These are phyloP conservation scores for Poliocrania exsul DNA, from an alignment of 2,797 vertebrate species.

Conservation along the genomic window DNA sequence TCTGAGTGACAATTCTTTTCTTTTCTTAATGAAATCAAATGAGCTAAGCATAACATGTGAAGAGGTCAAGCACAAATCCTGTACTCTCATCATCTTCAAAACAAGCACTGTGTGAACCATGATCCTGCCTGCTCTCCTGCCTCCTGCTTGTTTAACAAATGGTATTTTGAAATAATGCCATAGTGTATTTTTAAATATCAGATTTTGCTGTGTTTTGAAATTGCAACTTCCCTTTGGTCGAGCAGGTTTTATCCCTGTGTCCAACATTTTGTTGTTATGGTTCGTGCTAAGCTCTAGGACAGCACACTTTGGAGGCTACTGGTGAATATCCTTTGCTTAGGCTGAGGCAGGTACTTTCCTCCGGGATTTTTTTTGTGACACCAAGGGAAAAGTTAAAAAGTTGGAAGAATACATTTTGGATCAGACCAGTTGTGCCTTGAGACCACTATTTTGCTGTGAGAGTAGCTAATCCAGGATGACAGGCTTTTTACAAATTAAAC, in stretches of 20 bases:
- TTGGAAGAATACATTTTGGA: neutral
- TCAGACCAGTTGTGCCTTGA: neutral
- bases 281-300: slow-evolving; percentile 1
- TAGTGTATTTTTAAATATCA: slow-evolving; percentile 61
- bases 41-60: slow-evolving; percentile 19
- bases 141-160: slow-evolving; percentile 29
- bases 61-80: slow-evolving; percentile 32
- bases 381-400: neutral
- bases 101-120: neutral
- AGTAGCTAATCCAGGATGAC: neutral
- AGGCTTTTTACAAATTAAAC: neutral
- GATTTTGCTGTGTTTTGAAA: slow-evolving; percentile 63
- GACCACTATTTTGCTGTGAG: neutral
- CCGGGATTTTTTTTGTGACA: neutral
- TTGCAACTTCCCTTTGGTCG: slow-evolving; percentile 27
- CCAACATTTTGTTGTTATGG: slow-evolving; percentile 24
- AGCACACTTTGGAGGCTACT: neutral
- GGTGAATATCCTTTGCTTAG: neutral
- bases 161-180: slow-evolving; percentile 47
- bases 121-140: neutral
- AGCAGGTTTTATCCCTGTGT: slow-evolving; percentile 16
- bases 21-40: neutral
- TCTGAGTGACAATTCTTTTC: neutral
- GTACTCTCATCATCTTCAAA: neutral
- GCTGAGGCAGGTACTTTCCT: slow-evolving; percentile 5